These are phyloP conservation scores for Potamarius usumacintae DNA, from an alignment of 2,113 vertebrate genomes.

Conservation along the genomic window DNA sequence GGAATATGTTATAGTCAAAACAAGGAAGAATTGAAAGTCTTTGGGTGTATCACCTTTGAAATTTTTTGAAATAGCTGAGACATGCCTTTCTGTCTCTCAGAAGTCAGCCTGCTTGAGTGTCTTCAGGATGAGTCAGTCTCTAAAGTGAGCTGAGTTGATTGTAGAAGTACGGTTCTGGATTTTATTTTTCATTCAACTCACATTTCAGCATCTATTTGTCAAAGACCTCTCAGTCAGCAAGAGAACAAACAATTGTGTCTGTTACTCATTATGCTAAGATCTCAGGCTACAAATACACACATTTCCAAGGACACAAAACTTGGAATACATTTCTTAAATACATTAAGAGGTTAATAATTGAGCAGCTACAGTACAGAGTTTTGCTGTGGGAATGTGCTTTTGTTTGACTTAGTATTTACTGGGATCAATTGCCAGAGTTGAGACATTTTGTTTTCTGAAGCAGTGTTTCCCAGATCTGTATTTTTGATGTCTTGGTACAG, in stretches of 20 bases:
- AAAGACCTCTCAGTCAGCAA: slow-evolving; percentile 25
- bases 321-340: neutral
- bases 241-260: slow-evolving; percentile 41
- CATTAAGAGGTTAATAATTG: neutral
- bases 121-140: slow-evolving; percentile 23
- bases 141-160: slow-evolving; percentile 42
- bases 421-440: neutral
- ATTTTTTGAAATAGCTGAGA: slow-evolving; percentile 12
- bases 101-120: slow-evolving; percentile 4
- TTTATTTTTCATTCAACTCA: slow-evolving; percentile 52
- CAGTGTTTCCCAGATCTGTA: neutral
- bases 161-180: slow-evolving; percentile 28
- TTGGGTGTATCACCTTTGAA: neutral
- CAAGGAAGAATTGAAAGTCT: neutral
- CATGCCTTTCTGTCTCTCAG: slow-evolving; percentile 6
- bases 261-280: slow-evolving; percentile 1
- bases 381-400: neutral
- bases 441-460: neutral
- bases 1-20: neutral
- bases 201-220: slow-evolving; percentile 18
- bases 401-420: neutral
- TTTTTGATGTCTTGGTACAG: neutral
- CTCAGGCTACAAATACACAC: neutral
- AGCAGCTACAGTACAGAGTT: neutral
- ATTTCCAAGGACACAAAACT: neutral